phyloP scores from a whole-genome alignment of 2,113 vertebrate genomes.

The Rallus limicola region DNA sequence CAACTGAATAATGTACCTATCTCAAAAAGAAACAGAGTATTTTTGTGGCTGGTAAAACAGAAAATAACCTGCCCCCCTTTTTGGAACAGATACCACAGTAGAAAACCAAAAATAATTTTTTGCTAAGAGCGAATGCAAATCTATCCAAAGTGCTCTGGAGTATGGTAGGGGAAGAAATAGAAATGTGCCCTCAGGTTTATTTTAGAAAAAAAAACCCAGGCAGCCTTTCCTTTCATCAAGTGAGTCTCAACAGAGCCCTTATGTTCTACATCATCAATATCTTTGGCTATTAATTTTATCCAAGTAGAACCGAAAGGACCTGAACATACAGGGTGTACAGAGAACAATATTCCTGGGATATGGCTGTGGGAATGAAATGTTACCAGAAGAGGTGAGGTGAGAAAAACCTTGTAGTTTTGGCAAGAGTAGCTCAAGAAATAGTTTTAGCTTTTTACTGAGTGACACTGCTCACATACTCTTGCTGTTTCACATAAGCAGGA shows the following conservation, averaged over 20 bases:
- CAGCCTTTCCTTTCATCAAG: not conserved
- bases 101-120: not conserved
- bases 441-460: not conserved
- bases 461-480: not conserved
- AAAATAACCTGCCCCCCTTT: not conserved
- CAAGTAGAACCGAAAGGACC: not conserved
- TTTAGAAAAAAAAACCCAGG: not conserved
- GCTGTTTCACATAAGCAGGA: not conserved
- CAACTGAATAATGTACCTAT: not conserved
- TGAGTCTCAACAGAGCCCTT: not conserved
- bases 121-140: not conserved
- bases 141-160: not conserved
- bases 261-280: not conserved
- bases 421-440: not conserved
- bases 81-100: not conserved
- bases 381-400: not conserved
- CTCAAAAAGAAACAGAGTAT: not conserved
- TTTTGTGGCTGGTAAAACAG: not conserved
- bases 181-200: not conserved
- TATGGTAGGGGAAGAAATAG: not conserved
- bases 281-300: not conserved
- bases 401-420: not conserved
- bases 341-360: not conserved
- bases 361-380: not conserved
- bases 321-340: fast-evolving